Conservation (phyloP, 2,888 invertebrate species). For the Geotrupes spiniger region DNA sequence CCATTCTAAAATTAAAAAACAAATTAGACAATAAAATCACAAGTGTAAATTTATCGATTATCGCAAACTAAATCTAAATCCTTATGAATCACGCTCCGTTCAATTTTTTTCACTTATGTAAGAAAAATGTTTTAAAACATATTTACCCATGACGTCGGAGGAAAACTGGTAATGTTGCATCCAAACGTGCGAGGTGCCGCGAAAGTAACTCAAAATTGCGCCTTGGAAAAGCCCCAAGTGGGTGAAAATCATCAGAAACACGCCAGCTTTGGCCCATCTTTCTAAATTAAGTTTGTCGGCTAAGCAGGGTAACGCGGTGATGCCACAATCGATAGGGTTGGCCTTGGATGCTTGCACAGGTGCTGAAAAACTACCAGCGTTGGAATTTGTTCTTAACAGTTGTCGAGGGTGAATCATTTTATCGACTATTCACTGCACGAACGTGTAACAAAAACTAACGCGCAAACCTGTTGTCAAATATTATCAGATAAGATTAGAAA, state of each 20-base stretch:
- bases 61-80: no score
- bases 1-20: conserved; percentile 54
- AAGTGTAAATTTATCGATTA: conserved; percentile 8
- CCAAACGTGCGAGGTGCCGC: conserved; percentile 53
- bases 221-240: conserved; percentile 50
- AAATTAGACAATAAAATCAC: conserved; percentile 1
- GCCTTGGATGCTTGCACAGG: conserved; percentile 33
- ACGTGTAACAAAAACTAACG: conserved; percentile 3
- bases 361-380: conserved; percentile 37
- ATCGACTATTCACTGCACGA: background rate
- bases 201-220: conserved; percentile 52
- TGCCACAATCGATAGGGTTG: conserved; percentile 52
- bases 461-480: background rate
- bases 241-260: conserved; percentile 49
- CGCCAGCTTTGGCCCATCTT: conserved; percentile 51
- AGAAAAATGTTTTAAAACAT: no score
- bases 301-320: conserved; percentile 49
- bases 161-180: conserved; percentile 50
- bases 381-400: conserved; percentile 41
- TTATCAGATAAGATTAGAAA: no score
- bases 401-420: conserved; percentile 43
- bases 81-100: no score
- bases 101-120: no score
- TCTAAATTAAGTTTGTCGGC: conserved; percentile 45
- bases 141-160: conserved; percentile 50